Conservation (phyloP, 1,140 invertebrate genomes). For the Globodera ellingtonae region DNA sequence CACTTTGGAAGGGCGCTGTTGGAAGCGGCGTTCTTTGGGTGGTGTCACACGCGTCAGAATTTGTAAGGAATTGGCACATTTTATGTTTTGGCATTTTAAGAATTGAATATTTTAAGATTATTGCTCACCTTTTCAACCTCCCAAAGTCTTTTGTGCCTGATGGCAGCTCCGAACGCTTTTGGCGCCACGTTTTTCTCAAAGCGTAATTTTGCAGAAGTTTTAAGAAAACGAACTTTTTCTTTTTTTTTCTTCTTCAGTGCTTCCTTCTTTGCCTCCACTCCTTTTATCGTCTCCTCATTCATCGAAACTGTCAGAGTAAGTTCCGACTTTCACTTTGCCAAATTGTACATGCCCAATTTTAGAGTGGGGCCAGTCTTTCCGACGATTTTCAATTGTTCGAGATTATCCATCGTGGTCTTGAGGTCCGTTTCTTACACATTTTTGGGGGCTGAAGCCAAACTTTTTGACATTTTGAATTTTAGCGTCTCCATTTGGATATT, state of each 20-base stretch:
- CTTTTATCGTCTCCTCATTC: constrained; percentile 50
- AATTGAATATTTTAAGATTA: constrained; percentile 25
- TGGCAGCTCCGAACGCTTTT: constrained; percentile 51
- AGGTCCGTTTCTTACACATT: constrained; percentile 9
- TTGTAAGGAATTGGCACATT: constrained; percentile 25
- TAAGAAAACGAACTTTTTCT: constrained; percentile 10
- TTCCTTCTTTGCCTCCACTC: constrained; percentile 38
- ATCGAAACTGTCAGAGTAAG: constrained; percentile 48
- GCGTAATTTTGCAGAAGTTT: constrained; percentile 20
- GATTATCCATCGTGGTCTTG: constrained; percentile 39
- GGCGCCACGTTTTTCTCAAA: constrained; percentile 45
- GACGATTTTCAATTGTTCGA: constrained; percentile 42
- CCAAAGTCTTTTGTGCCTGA: constrained; percentile 45
- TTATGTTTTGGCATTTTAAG: neutral
- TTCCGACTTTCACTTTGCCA: neutral
- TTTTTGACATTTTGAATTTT: neutral
- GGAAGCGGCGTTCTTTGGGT: constrained; percentile 48
- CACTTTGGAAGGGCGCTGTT: constrained; percentile 50
- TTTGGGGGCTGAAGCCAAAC: neutral
- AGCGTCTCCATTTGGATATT: constrained; percentile 42
- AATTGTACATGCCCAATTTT: neutral
- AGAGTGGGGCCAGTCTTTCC: constrained; percentile 15
- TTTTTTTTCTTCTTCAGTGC: constrained; percentile 10
- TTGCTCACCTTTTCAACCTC: constrained; percentile 49
- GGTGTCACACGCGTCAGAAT: constrained; percentile 35